These are phyloP conservation scores for Aelia acuminata DNA, from an alignment of 2,888 invertebrate species.

Conservation along the genomic window DNA sequence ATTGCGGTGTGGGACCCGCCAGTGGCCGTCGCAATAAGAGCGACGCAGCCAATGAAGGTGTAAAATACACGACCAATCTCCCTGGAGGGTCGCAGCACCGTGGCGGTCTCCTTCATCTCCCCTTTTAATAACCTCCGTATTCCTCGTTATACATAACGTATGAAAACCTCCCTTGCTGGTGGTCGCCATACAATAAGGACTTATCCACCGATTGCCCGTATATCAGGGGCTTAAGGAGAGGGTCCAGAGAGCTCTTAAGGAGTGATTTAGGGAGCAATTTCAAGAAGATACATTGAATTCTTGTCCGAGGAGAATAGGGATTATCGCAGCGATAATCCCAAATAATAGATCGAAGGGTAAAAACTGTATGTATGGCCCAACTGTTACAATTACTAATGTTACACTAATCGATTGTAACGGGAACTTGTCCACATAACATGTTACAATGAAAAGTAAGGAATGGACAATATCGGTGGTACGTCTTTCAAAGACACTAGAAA, in stretches of 20 bases:
- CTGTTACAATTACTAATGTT: neutral
- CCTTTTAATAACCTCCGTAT: constrained; percentile 22
- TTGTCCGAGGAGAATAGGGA: neutral
- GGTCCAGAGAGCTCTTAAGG: neutral
- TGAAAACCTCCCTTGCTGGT: constrained; percentile 19
- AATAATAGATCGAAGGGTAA: neutral
- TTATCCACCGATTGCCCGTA: neutral
- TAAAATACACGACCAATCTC: constrained; percentile 8
- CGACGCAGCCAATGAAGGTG: neutral
- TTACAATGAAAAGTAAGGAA: neutral
- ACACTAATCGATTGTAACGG: neutral
- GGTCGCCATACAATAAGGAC: constrained; percentile 2
- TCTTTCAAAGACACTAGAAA: no score
- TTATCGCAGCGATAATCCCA: neutral
- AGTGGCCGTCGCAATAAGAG: neutral
- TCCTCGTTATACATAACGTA: neutral
- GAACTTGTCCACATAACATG: neutral
- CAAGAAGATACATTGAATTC: neutral
- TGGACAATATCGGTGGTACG: no score
- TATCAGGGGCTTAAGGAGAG: constrained; percentile 29
- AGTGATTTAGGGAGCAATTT: constrained; percentile 1
- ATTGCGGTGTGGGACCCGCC: neutral
- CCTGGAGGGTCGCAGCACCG: neutral
- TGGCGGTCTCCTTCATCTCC: neutral
- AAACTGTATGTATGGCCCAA: neutral